A percentile compares a stretch with the other conserved stretches of the same genome.
These are phyloP conservation scores for Dipodomys merriami DNA, from an alignment of 2,113 vertebrate genomes.

Conservation along the genomic window DNA sequence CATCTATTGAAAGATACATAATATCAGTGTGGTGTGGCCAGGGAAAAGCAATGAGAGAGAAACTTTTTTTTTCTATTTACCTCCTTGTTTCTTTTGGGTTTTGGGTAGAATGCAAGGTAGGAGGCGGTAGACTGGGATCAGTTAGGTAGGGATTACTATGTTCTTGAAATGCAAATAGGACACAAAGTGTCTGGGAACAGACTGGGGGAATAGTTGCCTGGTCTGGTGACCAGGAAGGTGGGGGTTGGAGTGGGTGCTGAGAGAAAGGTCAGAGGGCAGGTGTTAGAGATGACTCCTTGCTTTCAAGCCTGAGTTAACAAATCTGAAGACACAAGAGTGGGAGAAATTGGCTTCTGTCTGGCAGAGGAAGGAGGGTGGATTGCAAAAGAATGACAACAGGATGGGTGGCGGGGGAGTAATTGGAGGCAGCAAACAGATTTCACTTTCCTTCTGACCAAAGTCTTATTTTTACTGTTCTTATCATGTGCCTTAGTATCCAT, in stretches of 20 bases:
- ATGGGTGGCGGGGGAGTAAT: too few species aligned
- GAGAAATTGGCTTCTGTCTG: not conserved
- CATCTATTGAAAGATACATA: not conserved
- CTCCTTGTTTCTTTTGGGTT: conserved; percentile 17
- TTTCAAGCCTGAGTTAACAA: conserved; percentile 5
- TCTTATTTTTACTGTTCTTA: not conserved
- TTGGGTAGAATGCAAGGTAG: not conserved
- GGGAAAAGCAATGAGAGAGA: not conserved
- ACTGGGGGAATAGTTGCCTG: not conserved
- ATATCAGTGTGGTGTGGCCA: not conserved
- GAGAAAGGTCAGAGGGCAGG: not conserved
- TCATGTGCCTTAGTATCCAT: not conserved
- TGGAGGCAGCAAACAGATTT: not conserved
- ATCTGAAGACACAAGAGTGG: not conserved
- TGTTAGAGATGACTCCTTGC: conserved; percentile 42
- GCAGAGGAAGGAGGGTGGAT: not conserved
- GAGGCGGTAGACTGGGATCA: not conserved
- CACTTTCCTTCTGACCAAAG: not conserved
- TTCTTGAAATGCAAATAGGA: conserved; percentile 7
- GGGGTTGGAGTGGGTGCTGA: not conserved
- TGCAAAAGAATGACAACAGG: not conserved
- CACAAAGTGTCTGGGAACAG: not conserved
- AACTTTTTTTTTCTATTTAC: not conserved
- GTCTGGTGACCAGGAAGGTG: not conserved
- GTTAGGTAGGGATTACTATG: not conserved